Evolutionary conservation across 2,888 invertebrate species (phyloP), one percentile per base, ranked within the genome.

Genomic region (Andrena haemorrhoa): DNA sequence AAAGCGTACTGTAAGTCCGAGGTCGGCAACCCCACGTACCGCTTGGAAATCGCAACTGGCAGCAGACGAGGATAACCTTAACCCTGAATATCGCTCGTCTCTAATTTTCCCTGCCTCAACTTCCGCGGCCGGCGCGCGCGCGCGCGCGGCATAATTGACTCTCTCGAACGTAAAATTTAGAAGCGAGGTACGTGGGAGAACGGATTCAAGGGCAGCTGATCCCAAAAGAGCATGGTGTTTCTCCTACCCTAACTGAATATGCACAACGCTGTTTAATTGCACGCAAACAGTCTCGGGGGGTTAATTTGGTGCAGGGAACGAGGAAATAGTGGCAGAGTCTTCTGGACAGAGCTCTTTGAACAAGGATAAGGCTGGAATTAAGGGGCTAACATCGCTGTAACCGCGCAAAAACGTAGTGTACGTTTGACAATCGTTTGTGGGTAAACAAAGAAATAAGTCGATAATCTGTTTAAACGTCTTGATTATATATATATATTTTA

Each of bases 1-100:
- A 75, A 79, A 79, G 70, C 71, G 47, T 53, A 78, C 73, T 49
- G 75, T 51, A 75, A 74, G 82, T 63, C 56, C 35, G 85, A 85
- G 85, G 82, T 87, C 87, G 86, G 81, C 87, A 84, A 87, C 87
- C 84, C 77, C 73, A 53, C 60, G 64, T 71, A 56, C 51, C 75
- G 72, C 68, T 80, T 80, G 82, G 82, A 64, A 82, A 85, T 86
- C 86, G 80, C 80, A 86, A 84, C 85, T 79, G 77, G 66, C 75
- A 75, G 71, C 69, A 78, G 80, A 69, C 74, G 72, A 75, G 84
- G 83, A 84, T 86, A 88, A 90, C 88, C 88, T 91, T 87, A 88
- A 90, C 89, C 88, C 88, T 87, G 86, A 87, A 88, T 84, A 85
- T 87, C 86, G 86, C 83, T 87, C 81, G 81, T 79, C 75, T 89